Base-by-base conservation (phyloP, 2,888 invertebrate genomes). In the Trachelus troglodyta region DNA sequence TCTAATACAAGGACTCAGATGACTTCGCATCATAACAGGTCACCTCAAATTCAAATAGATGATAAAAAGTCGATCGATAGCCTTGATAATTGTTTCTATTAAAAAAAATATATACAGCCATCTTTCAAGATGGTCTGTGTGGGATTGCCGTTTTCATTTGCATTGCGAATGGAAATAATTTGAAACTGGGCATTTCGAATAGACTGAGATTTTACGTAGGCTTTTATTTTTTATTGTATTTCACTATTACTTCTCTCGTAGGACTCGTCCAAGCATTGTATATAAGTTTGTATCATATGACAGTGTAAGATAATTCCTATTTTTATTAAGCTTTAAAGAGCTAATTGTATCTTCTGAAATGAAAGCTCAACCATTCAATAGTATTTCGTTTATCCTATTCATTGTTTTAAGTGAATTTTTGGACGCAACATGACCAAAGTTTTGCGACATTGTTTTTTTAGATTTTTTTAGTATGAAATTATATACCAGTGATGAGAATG, bases 101-200 rank as follows among this genome's bases (percentile, higher is more conserved):
- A 74, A 31, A 34, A 33, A 1, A 34, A 1, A 74, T 69, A 34
- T 69, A 34, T n/a, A 73, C 78, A 78, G 78, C 74, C 79, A 75
- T 74, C 33, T 23, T 12, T 34, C 3, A 68, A 73, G 68, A 35
- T 74, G 80, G 78, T 78, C 40, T 80, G 79, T 81, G 81, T 81
- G 83, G 83, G 84, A 83, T 85, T 85, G 83, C 81, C 81, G 78
- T 85, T 85, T 81, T 79, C 78, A 75, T 82, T 82, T 71, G 71
- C 71, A 71, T 23, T 71, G 71, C 71, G 1, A 71, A 34, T 71
- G 33, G 9, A 31, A 71, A 34, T 40, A 15, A 33, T 37, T 37
- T 12, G 35, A 69, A 74, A 35, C 30, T 30, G 35, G 73, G 31
- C 23, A 33, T 77, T 71, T 23, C n/a, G 77, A 71, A 76, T 37